Conservation (phyloP, 2,888 invertebrate species). For the Atrina japonica region DNA sequence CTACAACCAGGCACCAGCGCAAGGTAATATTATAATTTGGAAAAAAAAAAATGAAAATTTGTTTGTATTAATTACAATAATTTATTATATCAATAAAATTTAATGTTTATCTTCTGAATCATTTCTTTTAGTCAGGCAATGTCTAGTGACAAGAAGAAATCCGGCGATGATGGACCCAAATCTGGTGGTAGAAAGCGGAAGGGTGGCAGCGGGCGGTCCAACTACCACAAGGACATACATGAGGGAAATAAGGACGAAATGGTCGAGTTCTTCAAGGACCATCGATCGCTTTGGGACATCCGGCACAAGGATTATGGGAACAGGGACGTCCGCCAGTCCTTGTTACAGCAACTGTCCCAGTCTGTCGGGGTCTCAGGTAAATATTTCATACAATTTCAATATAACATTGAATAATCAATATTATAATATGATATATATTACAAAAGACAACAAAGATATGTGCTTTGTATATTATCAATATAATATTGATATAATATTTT, state of each 20-base stretch:
- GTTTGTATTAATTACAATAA: too few relatives aligned
- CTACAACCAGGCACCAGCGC: too few relatives aligned
- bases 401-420: conserved; percentile 18
- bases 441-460: too few relatives aligned
- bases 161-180: conserved; percentile 9
- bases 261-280: conserved; percentile 36
- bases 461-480: conserved; percentile 26
- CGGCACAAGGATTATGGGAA: conserved; percentile 31
- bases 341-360: conserved; percentile 33
- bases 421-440: conserved; percentile 9
- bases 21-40: too few relatives aligned
- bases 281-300: conserved; percentile 40
- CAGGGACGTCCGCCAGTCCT: conserved; percentile 26
- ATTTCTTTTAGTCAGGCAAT: conserved; percentile 8
- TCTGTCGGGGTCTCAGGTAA: conserved; percentile 28
- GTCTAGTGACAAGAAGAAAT: conserved; percentile 8
- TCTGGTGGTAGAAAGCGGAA: conserved; percentile 8
- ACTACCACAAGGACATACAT: conserved; percentile 8
- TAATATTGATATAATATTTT: conserved; percentile 14
- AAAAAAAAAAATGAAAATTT: too few relatives aligned
- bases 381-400: conserved; percentile 25
- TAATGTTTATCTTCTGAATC: background rate
- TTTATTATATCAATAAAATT: too few relatives aligned
- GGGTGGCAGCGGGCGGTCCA: conserved; percentile 12
- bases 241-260: conserved; percentile 30